A percentile compares a stretch with the other conserved stretches of the same genome.
Evolutionary conservation across 2,888 invertebrate genomes (phyloP).

Genomic region (Onchidella celtica): DNA sequence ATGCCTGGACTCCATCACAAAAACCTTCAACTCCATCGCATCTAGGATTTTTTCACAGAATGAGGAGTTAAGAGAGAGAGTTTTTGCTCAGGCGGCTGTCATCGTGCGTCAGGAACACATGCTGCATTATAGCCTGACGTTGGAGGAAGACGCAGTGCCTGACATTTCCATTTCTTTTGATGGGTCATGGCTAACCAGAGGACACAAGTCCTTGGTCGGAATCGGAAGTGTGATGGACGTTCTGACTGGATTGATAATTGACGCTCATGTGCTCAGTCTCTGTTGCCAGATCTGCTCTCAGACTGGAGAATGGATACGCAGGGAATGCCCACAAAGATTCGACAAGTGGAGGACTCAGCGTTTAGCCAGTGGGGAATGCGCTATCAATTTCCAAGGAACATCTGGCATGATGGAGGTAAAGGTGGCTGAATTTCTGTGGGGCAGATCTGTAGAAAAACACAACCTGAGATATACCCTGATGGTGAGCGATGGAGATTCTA

Average conservation of each 20-base stretch:
- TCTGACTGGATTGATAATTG: conserved; percentile 18
- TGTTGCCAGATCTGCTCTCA: conserved; percentile 11
- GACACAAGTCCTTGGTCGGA: conserved; percentile 27
- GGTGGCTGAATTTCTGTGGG: conserved; percentile 17
- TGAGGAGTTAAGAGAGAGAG: background rate
- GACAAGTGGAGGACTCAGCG: background rate
- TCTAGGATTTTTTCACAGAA: background rate
- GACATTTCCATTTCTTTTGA: conserved; percentile 35
- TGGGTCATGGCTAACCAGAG: conserved; percentile 31
- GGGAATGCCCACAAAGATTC: background rate
- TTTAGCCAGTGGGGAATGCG: background rate
- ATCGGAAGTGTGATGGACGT: conserved; percentile 23
- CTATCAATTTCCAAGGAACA: conserved; percentile 18
- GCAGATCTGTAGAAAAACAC: background rate
- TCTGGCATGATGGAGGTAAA: conserved; percentile 36
- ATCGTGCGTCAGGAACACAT: background rate
- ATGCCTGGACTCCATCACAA: conserved; percentile 15
- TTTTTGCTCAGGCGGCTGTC: background rate
- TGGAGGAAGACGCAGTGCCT: background rate
- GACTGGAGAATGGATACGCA: background rate
- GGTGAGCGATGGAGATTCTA: conserved; percentile 37
- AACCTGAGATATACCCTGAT: conserved; percentile 25
- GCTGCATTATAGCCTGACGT: background rate
- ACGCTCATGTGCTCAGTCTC: conserved; percentile 9
- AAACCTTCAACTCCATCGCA: background rate